These are phyloP conservation scores for Bucco capensis DNA, from an alignment of 2,113 vertebrate species.

Conservation along the genomic window DNA sequence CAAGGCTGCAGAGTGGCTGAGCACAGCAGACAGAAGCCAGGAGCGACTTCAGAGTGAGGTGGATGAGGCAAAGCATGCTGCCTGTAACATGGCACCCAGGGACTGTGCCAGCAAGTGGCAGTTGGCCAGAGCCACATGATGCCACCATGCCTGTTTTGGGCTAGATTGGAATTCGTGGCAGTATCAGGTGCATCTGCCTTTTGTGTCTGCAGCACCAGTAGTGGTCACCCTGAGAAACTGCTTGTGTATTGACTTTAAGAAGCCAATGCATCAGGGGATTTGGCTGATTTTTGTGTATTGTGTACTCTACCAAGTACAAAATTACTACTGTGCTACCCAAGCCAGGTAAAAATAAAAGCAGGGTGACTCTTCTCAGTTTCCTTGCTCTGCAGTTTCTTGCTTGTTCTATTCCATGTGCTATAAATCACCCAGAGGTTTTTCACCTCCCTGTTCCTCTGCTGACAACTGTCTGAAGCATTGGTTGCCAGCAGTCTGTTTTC, in stretches of 20 bases:
- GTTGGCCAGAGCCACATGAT: neutral
- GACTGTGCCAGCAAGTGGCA: rapidly evolving
- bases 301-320: neutral
- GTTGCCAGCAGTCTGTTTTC: conserved; percentile 49
- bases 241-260: neutral
- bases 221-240: neutral
- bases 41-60: neutral
- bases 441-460: conserved; percentile 46
- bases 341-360: conserved; percentile 45
- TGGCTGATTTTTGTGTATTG: neutral
- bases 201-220: neutral
- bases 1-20: too few relatives aligned
- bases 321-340: neutral
- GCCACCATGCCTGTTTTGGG: rapidly evolving
- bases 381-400: conserved; percentile 45
- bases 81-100: rapidly evolving
- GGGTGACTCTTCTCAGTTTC: conserved; percentile 26
- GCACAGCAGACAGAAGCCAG: too few relatives aligned
- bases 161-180: neutral
- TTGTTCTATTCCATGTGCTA: conserved; percentile 42
- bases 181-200: neutral
- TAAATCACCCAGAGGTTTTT: conserved; percentile 64
- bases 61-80: neutral
- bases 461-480: conserved; percentile 61
- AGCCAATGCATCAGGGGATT: neutral